Evolutionary conservation across 2,888 invertebrate genomes (phyloP), one percentile per base, ranked within the genome.

Genomic region (Drosophila peninsularis): DNA sequence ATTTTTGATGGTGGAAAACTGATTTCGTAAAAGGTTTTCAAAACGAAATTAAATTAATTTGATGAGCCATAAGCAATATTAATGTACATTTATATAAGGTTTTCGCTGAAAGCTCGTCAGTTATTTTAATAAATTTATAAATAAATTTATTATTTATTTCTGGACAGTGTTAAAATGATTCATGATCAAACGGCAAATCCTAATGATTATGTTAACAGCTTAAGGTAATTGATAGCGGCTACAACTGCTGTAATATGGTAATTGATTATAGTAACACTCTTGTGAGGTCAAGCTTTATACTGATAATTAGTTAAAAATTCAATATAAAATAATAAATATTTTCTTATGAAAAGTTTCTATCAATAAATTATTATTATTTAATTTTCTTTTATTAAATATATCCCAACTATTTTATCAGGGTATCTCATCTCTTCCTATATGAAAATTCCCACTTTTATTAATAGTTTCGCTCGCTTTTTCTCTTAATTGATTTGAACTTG

Each of bases 401-500:
- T 44, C 5, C 1, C 7, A 32, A 19, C 2, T 5, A 47, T 36
- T 36, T 27, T 2, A 2, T n/a, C 14, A 44, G 34, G 13, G 42
- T 50, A 44, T 58, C n/a, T 13, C 4, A 9, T 19, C 13, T 11
- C n/a, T n/a, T n/a, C n/a, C n/a, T n/a, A 5, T 5, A 27, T 6
- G 6, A 3, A 60, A 36, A 45, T 37, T 41, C 0, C 0, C 1
- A 41, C n/a, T 7, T 7, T 41, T 53, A 24, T 47, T n/a, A 21
- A 53, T 37, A 27, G 11, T 32, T 21, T 56, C 32, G 5, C 10
- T 11, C 27, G 13, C 17, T 57, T 45, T 57, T 17, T 6, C 34
- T 13, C 9, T 37, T 64, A 71, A 52, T 64, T 50, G 21, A 24
- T 47, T 49, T 37, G 24, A 63, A 50, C 52, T 65, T 58, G 65